Conservation (phyloP, 2,113 vertebrate species). For the Rynchops niger region DNA sequence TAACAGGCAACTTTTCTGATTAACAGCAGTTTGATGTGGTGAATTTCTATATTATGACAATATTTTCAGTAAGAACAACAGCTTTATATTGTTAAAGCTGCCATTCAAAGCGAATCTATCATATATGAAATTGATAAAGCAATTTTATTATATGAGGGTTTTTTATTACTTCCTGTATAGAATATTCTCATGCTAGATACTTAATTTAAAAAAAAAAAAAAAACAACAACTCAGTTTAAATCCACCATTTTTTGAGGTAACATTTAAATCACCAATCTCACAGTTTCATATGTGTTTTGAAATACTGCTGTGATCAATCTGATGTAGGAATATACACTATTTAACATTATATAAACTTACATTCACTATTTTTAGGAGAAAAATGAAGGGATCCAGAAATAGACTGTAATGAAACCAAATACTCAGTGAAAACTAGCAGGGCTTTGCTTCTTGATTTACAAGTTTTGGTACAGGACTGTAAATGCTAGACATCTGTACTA, state of each 20-base stretch:
- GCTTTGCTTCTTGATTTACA: slow-evolving; percentile 52
- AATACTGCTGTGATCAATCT: neutral
- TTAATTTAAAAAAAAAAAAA: neutral
- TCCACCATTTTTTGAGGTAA: neutral
- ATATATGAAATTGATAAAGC: neutral
- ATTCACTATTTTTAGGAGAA: neutral
- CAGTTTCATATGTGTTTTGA: neutral
- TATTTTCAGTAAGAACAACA: neutral
- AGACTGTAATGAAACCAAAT: slow-evolving; percentile 37
- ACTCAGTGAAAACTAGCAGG: neutral
- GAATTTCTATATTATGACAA: neutral
- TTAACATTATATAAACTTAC: neutral
- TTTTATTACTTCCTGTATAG: neutral
- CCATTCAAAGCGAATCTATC: neutral
- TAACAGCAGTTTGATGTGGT: neutral
- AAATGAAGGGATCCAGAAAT: slow-evolving; percentile 25
- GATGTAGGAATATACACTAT: neutral
- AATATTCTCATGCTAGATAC: neutral
- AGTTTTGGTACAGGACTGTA: slow-evolving; percentile 32
- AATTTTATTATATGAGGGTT: neutral
- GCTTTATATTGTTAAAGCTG: neutral
- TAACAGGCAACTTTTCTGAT: neutral
- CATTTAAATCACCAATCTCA: neutral
- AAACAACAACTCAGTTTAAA: neutral
- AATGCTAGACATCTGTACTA: slow-evolving; percentile 49